Percentiles rank a stretch among this genome's conserved stretches.
phyloP scores from a whole-genome alignment of 2,888 invertebrate species.

The Rutpela maculata region DNA sequence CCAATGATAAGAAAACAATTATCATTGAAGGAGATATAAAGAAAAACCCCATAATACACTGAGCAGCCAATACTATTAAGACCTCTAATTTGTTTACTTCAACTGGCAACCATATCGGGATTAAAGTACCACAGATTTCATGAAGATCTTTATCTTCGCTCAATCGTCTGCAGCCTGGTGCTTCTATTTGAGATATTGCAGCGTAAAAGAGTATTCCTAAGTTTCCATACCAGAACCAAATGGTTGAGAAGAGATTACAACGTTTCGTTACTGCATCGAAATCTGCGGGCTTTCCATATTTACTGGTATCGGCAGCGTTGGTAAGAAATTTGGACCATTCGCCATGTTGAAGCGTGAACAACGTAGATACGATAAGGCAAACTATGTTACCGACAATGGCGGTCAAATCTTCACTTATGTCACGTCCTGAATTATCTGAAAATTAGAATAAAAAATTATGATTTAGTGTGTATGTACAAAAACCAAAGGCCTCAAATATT shows the following conservation, averaged over 20 bases:
- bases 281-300: conserved; percentile 25
- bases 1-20: neutral
- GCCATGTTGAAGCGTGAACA: neutral
- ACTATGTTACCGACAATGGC: neutral
- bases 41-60: no score
- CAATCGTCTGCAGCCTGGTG: no score
- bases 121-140: no score
- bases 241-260: neutral
- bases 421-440: neutral
- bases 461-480: no score
- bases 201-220: conserved; percentile 12
- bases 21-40: neutral
- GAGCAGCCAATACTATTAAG: no score
- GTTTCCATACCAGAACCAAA: neutral
- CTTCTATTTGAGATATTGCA: neutral
- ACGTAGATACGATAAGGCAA: neutral
- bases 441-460: no score
- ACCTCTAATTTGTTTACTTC: no score
- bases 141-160: no score
- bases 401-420: conserved; percentile 31
- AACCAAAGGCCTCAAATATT: no score
- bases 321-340: conserved; percentile 20
- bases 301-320: neutral
- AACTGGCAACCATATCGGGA: no score
- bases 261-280: conserved; percentile 8